These are phyloP conservation scores for Rhagonycha fulva DNA, from an alignment of 2,888 invertebrate species.

Conservation along the genomic window DNA sequence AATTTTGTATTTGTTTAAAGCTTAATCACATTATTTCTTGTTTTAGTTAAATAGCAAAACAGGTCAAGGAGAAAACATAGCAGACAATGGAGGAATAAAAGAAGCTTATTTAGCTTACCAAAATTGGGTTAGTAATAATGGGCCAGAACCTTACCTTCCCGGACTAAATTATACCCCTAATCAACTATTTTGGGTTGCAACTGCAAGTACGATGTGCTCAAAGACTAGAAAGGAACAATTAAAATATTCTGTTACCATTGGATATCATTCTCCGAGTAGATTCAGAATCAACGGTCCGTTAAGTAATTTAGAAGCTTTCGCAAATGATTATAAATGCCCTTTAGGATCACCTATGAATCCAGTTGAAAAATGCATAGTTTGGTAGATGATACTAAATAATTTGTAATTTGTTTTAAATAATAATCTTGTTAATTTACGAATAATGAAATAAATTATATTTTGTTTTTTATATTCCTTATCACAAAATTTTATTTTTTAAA, in stretches of 20 bases:
- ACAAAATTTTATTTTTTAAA: too few relatives aligned
- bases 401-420: neutral
- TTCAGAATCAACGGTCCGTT: slow-evolving; percentile 67
- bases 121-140: slow-evolving; percentile 69
- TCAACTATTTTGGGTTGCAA: slow-evolving; percentile 82
- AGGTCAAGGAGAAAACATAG: slow-evolving; percentile 93
- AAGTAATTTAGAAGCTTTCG: slow-evolving; percentile 64
- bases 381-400: slow-evolving; percentile 52
- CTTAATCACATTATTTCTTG: neutral
- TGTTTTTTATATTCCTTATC: too few relatives aligned
- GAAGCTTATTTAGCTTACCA: slow-evolving; percentile 86
- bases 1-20: neutral
- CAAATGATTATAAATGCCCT: slow-evolving; percentile 66
- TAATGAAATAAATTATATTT: too few relatives aligned
- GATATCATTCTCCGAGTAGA: slow-evolving; percentile 70
- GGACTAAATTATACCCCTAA: slow-evolving; percentile 71
- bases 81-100: slow-evolving; percentile 92
- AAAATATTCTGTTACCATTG: slow-evolving; percentile 79
- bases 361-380: slow-evolving; percentile 63
- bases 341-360: slow-evolving; percentile 66
- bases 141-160: slow-evolving; percentile 65
- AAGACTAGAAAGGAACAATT: slow-evolving; percentile 70
- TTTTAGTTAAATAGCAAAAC: slow-evolving; percentile 84
- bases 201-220: slow-evolving; percentile 88
- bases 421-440: too few relatives aligned